Base-by-base conservation (phyloP, 1,140 invertebrate genomes). In the Dendrolimus kikuchii region DNA sequence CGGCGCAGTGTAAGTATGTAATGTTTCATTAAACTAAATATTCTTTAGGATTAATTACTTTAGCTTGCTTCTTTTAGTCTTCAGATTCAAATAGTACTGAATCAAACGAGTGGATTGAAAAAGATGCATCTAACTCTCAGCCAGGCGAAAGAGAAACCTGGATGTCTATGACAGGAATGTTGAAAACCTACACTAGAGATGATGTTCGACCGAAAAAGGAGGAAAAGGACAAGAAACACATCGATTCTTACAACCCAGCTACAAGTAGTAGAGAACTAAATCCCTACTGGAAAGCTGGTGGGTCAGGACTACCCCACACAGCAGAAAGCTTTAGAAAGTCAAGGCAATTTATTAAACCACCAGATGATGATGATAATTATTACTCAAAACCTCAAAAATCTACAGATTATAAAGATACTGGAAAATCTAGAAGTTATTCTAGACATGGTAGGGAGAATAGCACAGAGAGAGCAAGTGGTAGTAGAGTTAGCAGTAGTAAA, bases 211-310 rank as follows among this genome's bases (percentile, higher is more conserved):
- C 72, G 47, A 81, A 86, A 49, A 66, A 73, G 45, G 87, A 85
- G 57, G 67, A 74, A 64, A 86, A 88, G 52, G 67, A 88, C 40
- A 89, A 91, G 64, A 83, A 88, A 64, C 77, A 89, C 59, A 88
- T 89, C 49, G 88, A 90, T 59, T 86, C 88, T 8, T 91, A 92
- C 65, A 88, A 95, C 89, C 92, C 93, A 42, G 92, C 92, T 4
- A 92, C 92, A 59, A 93, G 92, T 71, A 77, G 71, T 4, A 88
- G 91, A 68, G 96, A 98, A 88, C 84, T 97, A 46, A 99, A 99
- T 90, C 96, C 95, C 2, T 95, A 96, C 78, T 98, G 96, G 95
- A 96, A 95, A 89, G 88, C 94, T 85, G 95, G 94, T 54, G 96
- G 96, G 7, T 91, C 89, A 46, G 96, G 96, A 8, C 76, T 98